Evolutionary conservation across 2,888 invertebrate genomes (phyloP), one percentile per base, ranked within the genome.

Genomic region (Drosophila lutescens): DNA sequence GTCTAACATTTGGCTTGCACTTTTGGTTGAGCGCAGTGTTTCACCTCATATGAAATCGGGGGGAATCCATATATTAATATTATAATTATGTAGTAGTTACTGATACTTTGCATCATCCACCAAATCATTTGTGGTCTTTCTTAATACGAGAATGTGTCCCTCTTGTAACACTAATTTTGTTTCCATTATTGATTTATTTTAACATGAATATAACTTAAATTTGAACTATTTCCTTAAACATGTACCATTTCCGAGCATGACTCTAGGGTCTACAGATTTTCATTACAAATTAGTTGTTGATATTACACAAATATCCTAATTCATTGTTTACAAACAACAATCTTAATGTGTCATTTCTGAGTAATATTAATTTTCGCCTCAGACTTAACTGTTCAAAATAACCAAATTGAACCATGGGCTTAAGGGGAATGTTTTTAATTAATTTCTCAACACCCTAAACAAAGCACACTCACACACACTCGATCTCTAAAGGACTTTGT

Each of bases 11-110:
- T 30, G 58, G 58, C 40, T 30, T 55, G 55, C 55, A 38, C 56
- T 30, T 12, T 55, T n/a, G 56, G 57, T 55, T 41, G 15, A 40
- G 20, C 17, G 66, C 51, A 62, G 62, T 63, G 63, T 40, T 34
- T 49, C 34, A 47, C n/a, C 32, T 44, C 32, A 50, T 50, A 13
- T 1, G 4, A 49, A 65, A n/a, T 10, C 13, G 67, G 53, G 41
- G 30, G 20, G 34, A 23, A 53, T 23, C 12, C 17, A 49, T 50
- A 17, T 30, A 26, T 26, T 17, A 51, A 34, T 49, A 32, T 8
- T 20, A 17, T 12, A 41, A 3, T 20, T 12, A 38, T 15, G 20
- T 59, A 12, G 17, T 26, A 4, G 34, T 36, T 38, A 15, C 23
- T 49, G 23, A 53, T 20, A 57, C 12, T 30, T 10, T 17, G 10